Evolutionary conservation across 2,888 invertebrate species (phyloP), one percentile per base, ranked within the genome.

Genomic region (Pandemis corylana): DNA sequence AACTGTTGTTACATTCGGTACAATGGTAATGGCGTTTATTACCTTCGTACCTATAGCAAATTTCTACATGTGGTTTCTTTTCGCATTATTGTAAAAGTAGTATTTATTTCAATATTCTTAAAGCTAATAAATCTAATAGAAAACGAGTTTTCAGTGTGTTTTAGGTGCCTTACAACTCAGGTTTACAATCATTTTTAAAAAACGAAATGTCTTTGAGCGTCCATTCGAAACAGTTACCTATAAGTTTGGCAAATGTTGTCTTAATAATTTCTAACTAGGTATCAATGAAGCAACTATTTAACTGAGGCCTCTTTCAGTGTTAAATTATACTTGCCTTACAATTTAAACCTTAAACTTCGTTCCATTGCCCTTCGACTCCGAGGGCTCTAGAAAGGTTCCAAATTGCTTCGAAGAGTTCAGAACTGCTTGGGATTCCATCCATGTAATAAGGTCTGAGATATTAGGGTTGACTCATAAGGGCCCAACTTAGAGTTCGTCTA

Each of bases 401-500:
- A 82, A 83, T 85, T 83, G 83, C 82, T 83, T 83, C 80, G 80
- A 81, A 82, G 82, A 81, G 79, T 82, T 81, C 77, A 69, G 69
- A 73, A 76, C 78, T 80, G 76, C 76, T 79, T 77, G 78, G 78
- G 78, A 79, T 80, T 80, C 78, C 77, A 77, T 76, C 77, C 80
- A 74, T 78, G 79, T 80, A 80, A 80, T 82, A 80, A 79, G 77
- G 85, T 81, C 81, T 80, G 81, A 83, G 83, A 84, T 86, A 86
- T 87, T 82, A 84, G 81, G 85, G 87, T 85, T 79, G 79, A 78
- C 80, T 77, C 82, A 82, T 81, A 83, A 81, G 84, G 85, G 73
- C 62, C 71, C 61, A 70, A 79, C 78, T 80, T 82, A 77, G 78
- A 77, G 77, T 73, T 80, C 81, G 77, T 79, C 77, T 82, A 82